Percentiles rank a stretch among this genome's conserved stretches.
These are phyloP conservation scores for Gephyroberyx darwinii DNA, from an alignment of 2,797 vertebrate species.

Conservation along the genomic window DNA sequence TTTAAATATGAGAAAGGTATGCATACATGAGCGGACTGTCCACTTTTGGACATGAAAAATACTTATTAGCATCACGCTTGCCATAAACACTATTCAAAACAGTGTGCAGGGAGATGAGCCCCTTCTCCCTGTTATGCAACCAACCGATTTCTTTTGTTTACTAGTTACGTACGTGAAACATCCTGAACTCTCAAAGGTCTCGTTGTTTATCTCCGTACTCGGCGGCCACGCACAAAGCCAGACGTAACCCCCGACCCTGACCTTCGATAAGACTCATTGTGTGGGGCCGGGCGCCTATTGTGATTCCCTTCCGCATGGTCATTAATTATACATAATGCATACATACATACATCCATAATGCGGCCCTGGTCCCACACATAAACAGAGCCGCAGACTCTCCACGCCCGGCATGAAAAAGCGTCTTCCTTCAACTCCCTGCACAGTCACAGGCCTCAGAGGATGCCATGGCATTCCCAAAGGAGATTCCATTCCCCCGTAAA, in stretches of 20 bases:
- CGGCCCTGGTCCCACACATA: slow-evolving; percentile 52
- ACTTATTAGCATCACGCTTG: background rate
- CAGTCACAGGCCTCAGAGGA: slow-evolving; percentile 59
- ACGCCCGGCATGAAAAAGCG: slow-evolving; percentile 63
- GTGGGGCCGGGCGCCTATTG: slow-evolving; percentile 62
- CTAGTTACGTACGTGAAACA: slow-evolving; percentile 57
- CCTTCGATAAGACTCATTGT: slow-evolving; percentile 72
- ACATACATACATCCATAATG: too few species aligned
- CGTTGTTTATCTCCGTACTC: slow-evolving; percentile 73
- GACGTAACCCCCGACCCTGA: slow-evolving; percentile 73
- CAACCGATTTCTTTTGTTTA: slow-evolving; percentile 56
- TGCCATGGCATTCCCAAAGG: slow-evolving; percentile 75
- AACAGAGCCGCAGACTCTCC: slow-evolving; percentile 36
- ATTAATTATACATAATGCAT: slow-evolving; percentile 75
- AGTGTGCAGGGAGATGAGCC: slow-evolving; percentile 6
- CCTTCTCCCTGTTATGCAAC: slow-evolving; percentile 56
- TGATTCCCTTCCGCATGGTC: slow-evolving; percentile 58
- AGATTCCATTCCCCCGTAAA: slow-evolving; percentile 79
- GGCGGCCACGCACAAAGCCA: slow-evolving; percentile 73
- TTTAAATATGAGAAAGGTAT: too few species aligned
- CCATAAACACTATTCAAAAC: slow-evolving; percentile 3
- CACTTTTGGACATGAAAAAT: background rate
- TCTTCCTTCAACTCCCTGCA: slow-evolving; percentile 46
- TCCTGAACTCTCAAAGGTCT: slow-evolving; percentile 70
- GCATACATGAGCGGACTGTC: background rate